Conservation (phyloP, 1,140 invertebrate species). For the Drosophila willistoni region DNA sequence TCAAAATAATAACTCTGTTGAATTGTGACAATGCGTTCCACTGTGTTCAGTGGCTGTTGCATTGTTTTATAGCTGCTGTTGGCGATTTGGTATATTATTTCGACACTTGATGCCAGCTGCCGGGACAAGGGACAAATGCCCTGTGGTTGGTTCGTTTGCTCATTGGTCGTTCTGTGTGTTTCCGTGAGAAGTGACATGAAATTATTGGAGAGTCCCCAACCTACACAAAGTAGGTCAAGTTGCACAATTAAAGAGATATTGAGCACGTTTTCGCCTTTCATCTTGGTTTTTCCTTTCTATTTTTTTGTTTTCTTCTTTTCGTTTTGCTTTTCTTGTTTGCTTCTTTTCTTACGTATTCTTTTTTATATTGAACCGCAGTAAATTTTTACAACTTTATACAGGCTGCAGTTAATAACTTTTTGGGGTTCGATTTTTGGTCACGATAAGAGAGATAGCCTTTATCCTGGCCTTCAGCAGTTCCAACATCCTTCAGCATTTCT, state of each 20-base stretch:
- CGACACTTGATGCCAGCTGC: constrained; percentile 44
- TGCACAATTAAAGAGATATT: constrained; percentile 35
- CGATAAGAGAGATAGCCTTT: constrained; percentile 22
- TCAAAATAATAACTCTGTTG: too few species aligned
- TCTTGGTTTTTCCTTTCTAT: constrained; percentile 1
- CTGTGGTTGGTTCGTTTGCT: constrained; percentile 21
- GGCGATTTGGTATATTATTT: constrained; percentile 52
- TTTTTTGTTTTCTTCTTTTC: not conserved
- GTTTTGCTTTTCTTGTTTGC: constrained; percentile 5
- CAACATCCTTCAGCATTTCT: not conserved
- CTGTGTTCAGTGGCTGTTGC: constrained; percentile 20
- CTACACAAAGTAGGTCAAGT: constrained; percentile 35
- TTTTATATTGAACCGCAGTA: constrained; percentile 39
- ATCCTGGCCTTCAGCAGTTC: constrained; percentile 27
- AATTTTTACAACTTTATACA: constrained; percentile 54
- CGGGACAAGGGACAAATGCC: constrained; percentile 16
- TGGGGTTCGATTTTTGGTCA: constrained; percentile 54
- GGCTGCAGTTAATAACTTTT: constrained; percentile 71
- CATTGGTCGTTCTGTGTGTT: constrained; percentile 9
- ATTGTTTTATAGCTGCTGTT: constrained; percentile 47
- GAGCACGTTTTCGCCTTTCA: constrained; percentile 23
- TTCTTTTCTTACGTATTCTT: not conserved
- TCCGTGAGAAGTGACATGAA: constrained; percentile 44
- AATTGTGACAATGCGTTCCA: constrained; percentile 4
- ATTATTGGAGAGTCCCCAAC: constrained; percentile 39